Evolutionary conservation across 2,113 vertebrate genomes (phyloP).

Genomic region (Podocnemis expansa): DNA sequence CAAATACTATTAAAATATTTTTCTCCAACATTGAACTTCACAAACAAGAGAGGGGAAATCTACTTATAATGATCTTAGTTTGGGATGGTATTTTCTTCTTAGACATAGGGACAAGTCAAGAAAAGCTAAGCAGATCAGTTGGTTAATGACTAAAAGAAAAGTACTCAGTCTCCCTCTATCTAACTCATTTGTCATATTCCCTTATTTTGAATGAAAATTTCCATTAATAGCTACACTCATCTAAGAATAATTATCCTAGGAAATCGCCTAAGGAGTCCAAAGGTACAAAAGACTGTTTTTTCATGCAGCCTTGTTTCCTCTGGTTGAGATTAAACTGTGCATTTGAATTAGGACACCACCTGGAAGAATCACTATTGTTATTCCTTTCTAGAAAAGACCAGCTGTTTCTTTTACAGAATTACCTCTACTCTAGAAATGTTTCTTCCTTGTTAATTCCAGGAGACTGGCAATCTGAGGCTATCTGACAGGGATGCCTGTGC

Average conservation of each 20-base stretch:
- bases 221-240: neutral
- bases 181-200: neutral
- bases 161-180: neutral
- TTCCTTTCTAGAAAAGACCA: constrained; percentile 5
- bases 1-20: neutral
- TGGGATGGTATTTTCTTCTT: neutral
- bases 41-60: neutral
- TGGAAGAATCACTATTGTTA: neutral
- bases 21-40: neutral
- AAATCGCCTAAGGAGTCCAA: neutral
- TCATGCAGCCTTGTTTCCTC: neutral
- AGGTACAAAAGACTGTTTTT: neutral
- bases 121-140: neutral
- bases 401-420: neutral
- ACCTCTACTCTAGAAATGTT: neutral
- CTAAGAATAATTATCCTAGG: neutral
- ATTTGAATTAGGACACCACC: neutral
- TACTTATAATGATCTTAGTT: neutral
- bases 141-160: neutral
- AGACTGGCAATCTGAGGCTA: neutral
- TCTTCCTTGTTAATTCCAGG: neutral
- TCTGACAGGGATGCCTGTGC: neutral
- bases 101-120: neutral
- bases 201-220: neutral
- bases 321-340: neutral